Evolutionary conservation across 2,888 invertebrate genomes (phyloP).

Genomic region (Drosophila borborema): DNA sequence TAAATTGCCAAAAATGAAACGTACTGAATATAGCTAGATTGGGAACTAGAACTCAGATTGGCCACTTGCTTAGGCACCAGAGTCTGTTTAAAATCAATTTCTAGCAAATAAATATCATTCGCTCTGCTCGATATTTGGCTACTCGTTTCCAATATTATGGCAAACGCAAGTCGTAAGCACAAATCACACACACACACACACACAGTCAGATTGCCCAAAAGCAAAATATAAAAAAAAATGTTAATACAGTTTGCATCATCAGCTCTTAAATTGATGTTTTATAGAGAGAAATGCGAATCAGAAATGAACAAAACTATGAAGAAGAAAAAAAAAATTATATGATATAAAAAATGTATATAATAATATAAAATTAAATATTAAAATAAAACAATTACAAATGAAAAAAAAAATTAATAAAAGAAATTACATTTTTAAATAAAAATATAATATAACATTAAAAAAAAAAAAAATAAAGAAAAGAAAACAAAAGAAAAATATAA

Average conservation of each 20-base stretch:
- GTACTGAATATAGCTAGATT: neutral
- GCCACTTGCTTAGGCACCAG: constrained; percentile 18
- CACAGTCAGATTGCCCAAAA: neutral
- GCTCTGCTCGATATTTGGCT: constrained; percentile 39
- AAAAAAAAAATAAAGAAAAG: too few species aligned
- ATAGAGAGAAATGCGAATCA: too few species aligned
- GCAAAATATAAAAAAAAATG: constrained; percentile 9
- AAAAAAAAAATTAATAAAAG: too few species aligned
- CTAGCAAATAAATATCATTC: constrained; percentile 56
- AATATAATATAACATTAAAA: too few species aligned
- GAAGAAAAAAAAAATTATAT: neutral
- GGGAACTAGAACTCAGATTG: constrained; percentile 19
- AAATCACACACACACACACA: neutral
- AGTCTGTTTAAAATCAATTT: constrained; percentile 58
- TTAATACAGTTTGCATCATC: constrained; percentile 18
- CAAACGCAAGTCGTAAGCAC: constrained; percentile 34
- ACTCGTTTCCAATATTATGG: constrained; percentile 41
- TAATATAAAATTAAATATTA: neutral
- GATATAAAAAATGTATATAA: neutral
- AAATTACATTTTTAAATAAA: too few species aligned
- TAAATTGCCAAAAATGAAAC: constrained; percentile 39
- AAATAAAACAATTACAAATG: too few species aligned
- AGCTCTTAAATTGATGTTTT: neutral
- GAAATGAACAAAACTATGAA: neutral
- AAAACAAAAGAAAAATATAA: too few species aligned